Evolutionary conservation across 2,888 invertebrate species (phyloP), one percentile per base, ranked within the genome.

Genomic region (Spialia ferax): DNA sequence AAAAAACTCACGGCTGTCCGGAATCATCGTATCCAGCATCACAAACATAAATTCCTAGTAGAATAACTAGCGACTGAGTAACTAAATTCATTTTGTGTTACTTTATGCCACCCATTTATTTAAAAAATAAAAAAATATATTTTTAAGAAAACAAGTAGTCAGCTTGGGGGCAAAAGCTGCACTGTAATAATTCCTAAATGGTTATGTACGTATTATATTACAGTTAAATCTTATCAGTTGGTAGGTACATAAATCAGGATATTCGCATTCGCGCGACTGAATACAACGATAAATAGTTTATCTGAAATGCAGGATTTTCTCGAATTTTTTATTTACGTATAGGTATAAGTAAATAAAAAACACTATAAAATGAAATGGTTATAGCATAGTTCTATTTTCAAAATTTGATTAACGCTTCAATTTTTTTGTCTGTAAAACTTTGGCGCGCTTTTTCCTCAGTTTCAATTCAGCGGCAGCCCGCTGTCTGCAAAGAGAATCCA

Each of bases 21-120:
- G 74, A 60, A 54, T 70, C 73, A 10, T 85, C 85, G 77, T 91
- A 90, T 48, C 86, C 87, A 73, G 87, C 87, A 59, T 85, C 50
- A 50, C 80, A 81, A 35, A 85, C 35, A 75, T 79, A 84, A 69
- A 83, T 76, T 69, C 77, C 82, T 71, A 80, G 79, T 35, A 87
- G 70, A 67, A 90, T 79, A 74, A 89, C 77, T 71, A 88, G 80
- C 38, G 74, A 74, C 71, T 82, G 79, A 70, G 79, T 74, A 72
- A 83, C 70, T 73, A 82, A 81, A 82, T 79, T 75, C 84, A 85
- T 86, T 72, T 79, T 84, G 35, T 62, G 68, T 64, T 69, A 68
- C 20, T 73, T 72, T 69, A n/a, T 61, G 61, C 72, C 73, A 79
- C 76, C 80, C 80, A 86, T 81, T 76, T 75, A 77, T 76, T 70